Evolutionary conservation across 2,113 vertebrate genomes (phyloP).

Genomic region (Osmerus mordax): DNA sequence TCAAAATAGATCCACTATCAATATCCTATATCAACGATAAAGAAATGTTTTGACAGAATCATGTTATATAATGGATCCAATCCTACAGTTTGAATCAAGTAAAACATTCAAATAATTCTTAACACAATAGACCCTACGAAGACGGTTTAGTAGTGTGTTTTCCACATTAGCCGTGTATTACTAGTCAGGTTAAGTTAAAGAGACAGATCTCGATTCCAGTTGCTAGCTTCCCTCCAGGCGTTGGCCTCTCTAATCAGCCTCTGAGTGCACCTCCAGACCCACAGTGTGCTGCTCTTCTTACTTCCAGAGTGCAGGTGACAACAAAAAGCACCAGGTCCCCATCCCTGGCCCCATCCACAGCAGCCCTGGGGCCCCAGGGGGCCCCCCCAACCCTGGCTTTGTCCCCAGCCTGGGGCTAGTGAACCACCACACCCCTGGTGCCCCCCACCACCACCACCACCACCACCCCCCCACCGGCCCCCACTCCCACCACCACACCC

Average conservation of each 20-base stretch:
- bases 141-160: too few species aligned
- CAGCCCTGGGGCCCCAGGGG: conserved; percentile 41
- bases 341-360: conserved; percentile 16
- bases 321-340: conserved; percentile 78
- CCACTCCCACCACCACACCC: conserved; percentile 64
- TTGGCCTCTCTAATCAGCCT: conserved; percentile 78
- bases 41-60: too few species aligned
- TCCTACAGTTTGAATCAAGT: too few species aligned
- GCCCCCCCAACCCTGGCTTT: conserved; percentile 44
- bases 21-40: too few species aligned
- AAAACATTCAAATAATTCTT: too few species aligned
- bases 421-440: conserved; percentile 33
- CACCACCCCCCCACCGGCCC: conserved; percentile 39
- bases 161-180: too few species aligned
- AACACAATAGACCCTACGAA: too few species aligned
- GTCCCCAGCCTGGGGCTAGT: conserved; percentile 42
- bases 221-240: conserved; percentile 48
- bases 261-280: conserved; percentile 81
- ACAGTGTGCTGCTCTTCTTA: conserved; percentile 94
- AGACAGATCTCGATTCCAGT: too few species aligned
- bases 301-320: conserved; percentile 96
- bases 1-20: too few species aligned
- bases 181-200: too few species aligned
- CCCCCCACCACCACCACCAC: conserved; percentile 56
- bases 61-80: too few species aligned